Evolutionary conservation across 2,888 invertebrate genomes (phyloP).

Genomic region (Chrysolina haemoptera): DNA sequence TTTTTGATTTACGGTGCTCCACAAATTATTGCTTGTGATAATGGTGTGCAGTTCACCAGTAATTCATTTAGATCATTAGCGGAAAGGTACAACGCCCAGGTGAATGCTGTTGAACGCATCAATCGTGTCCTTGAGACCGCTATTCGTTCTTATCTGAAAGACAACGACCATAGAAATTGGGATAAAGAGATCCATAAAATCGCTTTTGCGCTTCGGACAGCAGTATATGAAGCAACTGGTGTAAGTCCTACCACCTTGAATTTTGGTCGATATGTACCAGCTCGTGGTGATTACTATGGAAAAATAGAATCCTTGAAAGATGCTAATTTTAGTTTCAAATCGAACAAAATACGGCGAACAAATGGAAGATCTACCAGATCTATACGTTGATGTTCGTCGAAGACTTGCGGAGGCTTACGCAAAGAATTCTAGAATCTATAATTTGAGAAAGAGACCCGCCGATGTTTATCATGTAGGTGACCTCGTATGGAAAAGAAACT

Average conservation of each 20-base stretch:
- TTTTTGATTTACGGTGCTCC: slow-evolving; percentile 14
- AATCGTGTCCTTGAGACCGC: slow-evolving; percentile 44
- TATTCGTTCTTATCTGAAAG: too few species aligned
- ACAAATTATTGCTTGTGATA: too few species aligned
- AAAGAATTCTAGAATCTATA: slow-evolving; percentile 14
- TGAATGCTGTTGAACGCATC: slow-evolving; percentile 42
- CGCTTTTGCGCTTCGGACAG: slow-evolving; percentile 40
- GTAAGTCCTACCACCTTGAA: slow-evolving; percentile 38
- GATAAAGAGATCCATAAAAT: slow-evolving; percentile 42
- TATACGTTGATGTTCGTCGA: slow-evolving; percentile 24
- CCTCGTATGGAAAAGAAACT: slow-evolving; percentile 31
- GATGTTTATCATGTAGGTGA: slow-evolving; percentile 33
- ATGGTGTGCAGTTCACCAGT: slow-evolving; percentile 31
- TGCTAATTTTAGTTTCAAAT: slow-evolving; percentile 6
- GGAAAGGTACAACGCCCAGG: slow-evolving; percentile 40
- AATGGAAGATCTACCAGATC: slow-evolving; percentile 21
- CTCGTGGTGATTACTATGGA: too few species aligned
- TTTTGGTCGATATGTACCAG: too few species aligned
- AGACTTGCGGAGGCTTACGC: slow-evolving; percentile 17
- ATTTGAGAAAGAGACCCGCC: slow-evolving; percentile 28
- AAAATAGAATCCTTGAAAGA: slow-evolving; percentile 22
- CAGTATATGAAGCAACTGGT: slow-evolving; percentile 45
- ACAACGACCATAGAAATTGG: slow-evolving; percentile 41
- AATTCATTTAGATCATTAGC: slow-evolving; percentile 25
- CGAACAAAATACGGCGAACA: slow-evolving; percentile 24